Conservation (phyloP, 2,797 vertebrate species). For the Danionella dracula region DNA sequence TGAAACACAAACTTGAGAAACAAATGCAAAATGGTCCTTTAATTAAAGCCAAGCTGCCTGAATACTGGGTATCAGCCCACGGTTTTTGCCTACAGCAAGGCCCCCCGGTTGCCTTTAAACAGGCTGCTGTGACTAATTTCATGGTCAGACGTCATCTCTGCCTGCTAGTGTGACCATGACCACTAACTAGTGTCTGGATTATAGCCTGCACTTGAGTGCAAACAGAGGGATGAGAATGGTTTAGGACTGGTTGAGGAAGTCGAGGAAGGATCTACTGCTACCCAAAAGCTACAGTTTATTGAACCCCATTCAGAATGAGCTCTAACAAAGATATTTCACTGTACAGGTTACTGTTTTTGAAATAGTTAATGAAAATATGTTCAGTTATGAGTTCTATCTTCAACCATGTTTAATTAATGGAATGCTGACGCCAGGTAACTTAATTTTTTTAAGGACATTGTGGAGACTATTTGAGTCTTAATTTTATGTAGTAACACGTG, state of each 20-base stretch:
- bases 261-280: conserved; percentile 37
- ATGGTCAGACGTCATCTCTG: conserved; percentile 48
- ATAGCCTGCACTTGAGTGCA: conserved; percentile 40
- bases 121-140: conserved; percentile 48
- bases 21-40: conserved; percentile 44
- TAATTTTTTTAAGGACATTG: too few species aligned
- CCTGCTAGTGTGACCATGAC: conserved; percentile 49
- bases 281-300: conserved; percentile 26
- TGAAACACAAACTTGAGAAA: conserved; percentile 48
- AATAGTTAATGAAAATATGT: too few species aligned
- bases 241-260: conserved; percentile 32
- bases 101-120: conserved; percentile 48
- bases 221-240: conserved; percentile 43
- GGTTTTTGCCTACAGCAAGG: conserved; percentile 22
- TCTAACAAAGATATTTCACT: too few species aligned
- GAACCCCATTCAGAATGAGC: too few species aligned
- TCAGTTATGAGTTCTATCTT: too few species aligned
- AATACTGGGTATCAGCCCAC: conserved; percentile 40
- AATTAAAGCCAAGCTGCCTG: conserved; percentile 44
- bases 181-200: conserved; percentile 52
- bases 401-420: too few species aligned
- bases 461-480: too few species aligned
- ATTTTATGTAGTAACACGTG: too few species aligned
- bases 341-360: too few species aligned
- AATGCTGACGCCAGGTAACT: too few species aligned